Evolutionary conservation across 2,888 invertebrate species (phyloP), one percentile per base, ranked within the genome.

Genomic region (Himalopsyche anomala): DNA sequence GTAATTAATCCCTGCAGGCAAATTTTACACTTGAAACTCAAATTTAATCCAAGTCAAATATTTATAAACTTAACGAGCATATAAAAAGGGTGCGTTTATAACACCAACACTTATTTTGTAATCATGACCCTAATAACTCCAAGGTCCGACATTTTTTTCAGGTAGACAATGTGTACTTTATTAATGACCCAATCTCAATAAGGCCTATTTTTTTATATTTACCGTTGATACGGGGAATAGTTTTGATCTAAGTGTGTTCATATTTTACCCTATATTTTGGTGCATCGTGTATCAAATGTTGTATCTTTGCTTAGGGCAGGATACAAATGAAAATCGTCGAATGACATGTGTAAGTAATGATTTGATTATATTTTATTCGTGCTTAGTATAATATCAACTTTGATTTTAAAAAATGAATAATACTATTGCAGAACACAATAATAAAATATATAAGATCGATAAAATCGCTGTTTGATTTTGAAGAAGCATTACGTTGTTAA

Each of bases 91-190:
- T 62, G 62, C 38, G 62, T 28, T 82, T 54, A 82, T 28, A 62
- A 40, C 84, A 42, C 82, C 74, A 8, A 12, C 82, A 85, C 82
- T 85, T 85, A 85, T 85, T 82, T 79, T 82, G 45, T 45, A 80
- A 80, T 80, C 28, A 80, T 19, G 80, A 51, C 74, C 74, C 36
- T 74, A 74, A 74, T 74, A 74, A 74, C 36, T 74, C 74, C 74
- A 38, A 74, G 15, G 15, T 38, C 36, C 74, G 74, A 28, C 28
- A 28, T 36, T 74, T 38, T 74, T 19, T 28, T 74, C 28, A 74
- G 74, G 74, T 74, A 74, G 74, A 74, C 74, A 74, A 36, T 74
- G 74, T 74, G 36, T 74, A 38, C 36, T 36, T 74, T 74, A 74
- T 74, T 74, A 74, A 74, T 74, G 74, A 74, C 36, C 15, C 74